These are phyloP conservation scores for Panurus biarmicus DNA, from an alignment of 2,113 vertebrate species.

Conservation along the genomic window DNA sequence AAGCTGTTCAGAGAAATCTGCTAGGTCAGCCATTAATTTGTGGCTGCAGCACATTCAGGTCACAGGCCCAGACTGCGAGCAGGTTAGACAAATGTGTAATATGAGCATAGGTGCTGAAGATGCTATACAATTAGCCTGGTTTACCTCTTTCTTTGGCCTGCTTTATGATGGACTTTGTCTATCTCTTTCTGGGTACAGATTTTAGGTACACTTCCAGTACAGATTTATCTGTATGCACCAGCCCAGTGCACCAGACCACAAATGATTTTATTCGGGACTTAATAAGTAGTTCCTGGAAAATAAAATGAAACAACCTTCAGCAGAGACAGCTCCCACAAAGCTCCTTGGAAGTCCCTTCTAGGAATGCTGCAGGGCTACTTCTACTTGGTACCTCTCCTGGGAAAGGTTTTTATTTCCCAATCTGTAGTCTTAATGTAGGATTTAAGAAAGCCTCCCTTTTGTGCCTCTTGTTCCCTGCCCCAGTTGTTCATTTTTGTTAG, in stretches of 20 bases:
- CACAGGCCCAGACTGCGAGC: not conserved
- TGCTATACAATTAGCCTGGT: not conserved
- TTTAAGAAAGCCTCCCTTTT: not conserved
- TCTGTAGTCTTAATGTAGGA: not conserved
- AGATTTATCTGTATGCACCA: not conserved
- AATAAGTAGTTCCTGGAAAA: not conserved
- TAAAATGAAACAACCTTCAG: not conserved
- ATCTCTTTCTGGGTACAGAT: not conserved
- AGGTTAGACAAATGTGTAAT: not conserved
- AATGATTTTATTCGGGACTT: not conserved
- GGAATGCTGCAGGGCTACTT: not conserved
- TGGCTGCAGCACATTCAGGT: not conserved
- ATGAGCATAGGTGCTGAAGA: not conserved
- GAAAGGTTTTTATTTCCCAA: not conserved
- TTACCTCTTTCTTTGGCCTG: not conserved
- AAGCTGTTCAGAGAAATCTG: not conserved
- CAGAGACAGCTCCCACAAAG: not conserved
- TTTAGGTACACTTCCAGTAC: not conserved
- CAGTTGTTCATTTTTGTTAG: not conserved
- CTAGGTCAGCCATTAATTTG: not conserved
- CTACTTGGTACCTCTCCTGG: not conserved
- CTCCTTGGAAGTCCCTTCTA: not conserved
- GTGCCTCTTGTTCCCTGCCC: not conserved
- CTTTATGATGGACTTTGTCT: not conserved
- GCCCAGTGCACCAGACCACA: not conserved